Conservation (phyloP, 1,140 invertebrate species). For the Lasioglossum baleicum region DNA sequence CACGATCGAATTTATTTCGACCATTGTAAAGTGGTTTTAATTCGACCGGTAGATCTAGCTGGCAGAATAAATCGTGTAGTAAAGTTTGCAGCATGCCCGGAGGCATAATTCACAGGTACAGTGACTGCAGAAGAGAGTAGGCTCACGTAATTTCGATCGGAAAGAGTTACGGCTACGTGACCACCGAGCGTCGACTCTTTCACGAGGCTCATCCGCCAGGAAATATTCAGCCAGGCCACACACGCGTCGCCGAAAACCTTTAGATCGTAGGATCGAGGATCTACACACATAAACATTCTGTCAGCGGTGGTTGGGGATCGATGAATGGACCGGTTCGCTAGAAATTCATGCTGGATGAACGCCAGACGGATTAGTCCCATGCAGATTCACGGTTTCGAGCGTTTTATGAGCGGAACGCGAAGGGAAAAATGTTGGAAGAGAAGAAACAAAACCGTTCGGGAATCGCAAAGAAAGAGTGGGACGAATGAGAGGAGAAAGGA, state of each 20-base stretch:
- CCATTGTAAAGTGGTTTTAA: too few species aligned
- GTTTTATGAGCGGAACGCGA: slow-evolving; percentile 10
- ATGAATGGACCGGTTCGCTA: slow-evolving; percentile 50
- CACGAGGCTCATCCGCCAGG: not conserved
- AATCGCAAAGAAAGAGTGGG: not conserved
- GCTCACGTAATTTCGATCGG: too few species aligned
- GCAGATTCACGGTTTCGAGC: slow-evolving; percentile 58
- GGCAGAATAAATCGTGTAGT: too few species aligned
- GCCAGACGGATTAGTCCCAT: slow-evolving; percentile 56
- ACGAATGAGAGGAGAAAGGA: too few species aligned
- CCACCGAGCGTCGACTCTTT: too few species aligned
- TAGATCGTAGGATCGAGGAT: not conserved
- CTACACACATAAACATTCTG: slow-evolving; percentile 14
- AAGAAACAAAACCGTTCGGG: not conserved
- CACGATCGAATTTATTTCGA: too few species aligned
- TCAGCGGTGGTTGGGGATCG: slow-evolving; percentile 25
- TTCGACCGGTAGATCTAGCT: too few species aligned
- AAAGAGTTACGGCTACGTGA: too few species aligned
- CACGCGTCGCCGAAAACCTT: not conserved
- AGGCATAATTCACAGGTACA: too few species aligned
- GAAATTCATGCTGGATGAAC: slow-evolving; percentile 59
- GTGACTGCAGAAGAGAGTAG: too few species aligned
- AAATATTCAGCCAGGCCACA: not conserved
- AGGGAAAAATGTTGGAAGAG: not conserved
- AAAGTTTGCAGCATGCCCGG: too few species aligned